phyloP scores from a whole-genome alignment of 1,140 invertebrate genomes.

The Nylanderia fulva region DNA sequence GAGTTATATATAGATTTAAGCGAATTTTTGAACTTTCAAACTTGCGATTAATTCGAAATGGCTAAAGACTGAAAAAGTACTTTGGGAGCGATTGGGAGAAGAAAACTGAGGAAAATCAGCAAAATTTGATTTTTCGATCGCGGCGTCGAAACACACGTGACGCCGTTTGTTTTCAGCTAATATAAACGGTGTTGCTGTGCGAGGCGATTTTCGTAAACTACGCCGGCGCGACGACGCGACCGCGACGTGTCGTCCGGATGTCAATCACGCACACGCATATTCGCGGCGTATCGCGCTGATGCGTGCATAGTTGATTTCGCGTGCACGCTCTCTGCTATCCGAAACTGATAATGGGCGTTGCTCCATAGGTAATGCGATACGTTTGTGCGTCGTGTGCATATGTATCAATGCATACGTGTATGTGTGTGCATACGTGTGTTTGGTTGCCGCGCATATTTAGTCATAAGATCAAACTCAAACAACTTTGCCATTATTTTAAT shows the following conservation, averaged over 20 bases:
- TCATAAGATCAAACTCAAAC: conserved; percentile 48
- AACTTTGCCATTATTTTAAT: conserved; percentile 39
- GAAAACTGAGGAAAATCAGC: conserved; percentile 21
- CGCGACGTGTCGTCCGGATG: conserved; percentile 22
- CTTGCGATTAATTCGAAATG: background rate
- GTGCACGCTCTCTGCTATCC: conserved; percentile 47
- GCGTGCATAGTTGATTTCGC: conserved; percentile 41
- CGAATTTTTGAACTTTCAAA: background rate
- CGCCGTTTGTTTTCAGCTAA: conserved; percentile 25
- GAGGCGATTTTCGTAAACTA: conserved; percentile 48
- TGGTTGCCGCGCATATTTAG: conserved; percentile 23
- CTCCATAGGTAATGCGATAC: conserved; percentile 56
- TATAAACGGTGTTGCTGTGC: conserved; percentile 17
- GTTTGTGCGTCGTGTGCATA: conserved; percentile 14
- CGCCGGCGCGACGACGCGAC: background rate
- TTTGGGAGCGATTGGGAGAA: conserved; percentile 16
- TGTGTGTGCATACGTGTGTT: background rate
- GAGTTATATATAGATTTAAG: background rate
- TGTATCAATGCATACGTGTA: background rate
- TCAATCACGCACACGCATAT: conserved; percentile 42
- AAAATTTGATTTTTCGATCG: conserved; percentile 39
- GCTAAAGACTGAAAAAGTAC: background rate
- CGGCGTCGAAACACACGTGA: background rate
- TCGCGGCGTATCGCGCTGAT: conserved; percentile 16
- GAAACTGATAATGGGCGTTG: conserved; percentile 59